phyloP scores from a whole-genome alignment of 2,888 invertebrate species.

The Limnephilus marmoratus region DNA sequence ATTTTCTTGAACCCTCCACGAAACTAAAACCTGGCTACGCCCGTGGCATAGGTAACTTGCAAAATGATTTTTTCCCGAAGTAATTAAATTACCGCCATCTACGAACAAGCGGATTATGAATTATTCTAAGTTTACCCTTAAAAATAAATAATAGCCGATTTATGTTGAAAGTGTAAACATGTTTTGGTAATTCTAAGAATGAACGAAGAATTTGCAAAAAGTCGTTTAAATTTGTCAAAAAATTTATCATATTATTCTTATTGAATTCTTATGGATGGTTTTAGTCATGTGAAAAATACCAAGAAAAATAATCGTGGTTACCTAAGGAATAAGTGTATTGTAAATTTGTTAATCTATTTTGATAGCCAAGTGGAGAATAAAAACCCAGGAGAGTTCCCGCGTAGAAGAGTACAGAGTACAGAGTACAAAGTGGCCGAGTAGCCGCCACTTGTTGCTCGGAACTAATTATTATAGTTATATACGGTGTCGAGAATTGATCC shows the following conservation, averaged over 20 bases:
- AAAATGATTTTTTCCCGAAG: too few relatives aligned
- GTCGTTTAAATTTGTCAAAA: not conserved
- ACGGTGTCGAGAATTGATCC: constrained; percentile 50
- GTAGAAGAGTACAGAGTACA: not conserved
- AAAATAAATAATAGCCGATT: too few relatives aligned
- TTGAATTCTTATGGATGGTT: not conserved
- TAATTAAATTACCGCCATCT: too few relatives aligned
- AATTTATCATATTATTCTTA: not conserved
- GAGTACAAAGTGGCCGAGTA: constrained; percentile 9
- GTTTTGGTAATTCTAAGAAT: too few relatives aligned
- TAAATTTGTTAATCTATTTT: not conserved
- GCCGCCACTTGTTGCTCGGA: constrained; percentile 44
- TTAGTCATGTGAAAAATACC: not conserved
- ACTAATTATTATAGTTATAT: constrained; percentile 49
- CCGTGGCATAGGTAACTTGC: too few relatives aligned
- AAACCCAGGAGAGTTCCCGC: not conserved
- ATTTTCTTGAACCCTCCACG: too few relatives aligned
- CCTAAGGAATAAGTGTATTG: not conserved
- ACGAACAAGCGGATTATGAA: too few relatives aligned
- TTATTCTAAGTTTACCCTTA: too few relatives aligned
- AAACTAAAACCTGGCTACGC: too few relatives aligned
- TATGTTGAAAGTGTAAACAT: too few relatives aligned
- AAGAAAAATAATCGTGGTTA: too few relatives aligned
- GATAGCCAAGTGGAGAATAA: not conserved
- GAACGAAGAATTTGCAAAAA: too few relatives aligned